Evolutionary conservation across 2,888 invertebrate species (phyloP).

Genomic region (Drosophila mimetica): DNA sequence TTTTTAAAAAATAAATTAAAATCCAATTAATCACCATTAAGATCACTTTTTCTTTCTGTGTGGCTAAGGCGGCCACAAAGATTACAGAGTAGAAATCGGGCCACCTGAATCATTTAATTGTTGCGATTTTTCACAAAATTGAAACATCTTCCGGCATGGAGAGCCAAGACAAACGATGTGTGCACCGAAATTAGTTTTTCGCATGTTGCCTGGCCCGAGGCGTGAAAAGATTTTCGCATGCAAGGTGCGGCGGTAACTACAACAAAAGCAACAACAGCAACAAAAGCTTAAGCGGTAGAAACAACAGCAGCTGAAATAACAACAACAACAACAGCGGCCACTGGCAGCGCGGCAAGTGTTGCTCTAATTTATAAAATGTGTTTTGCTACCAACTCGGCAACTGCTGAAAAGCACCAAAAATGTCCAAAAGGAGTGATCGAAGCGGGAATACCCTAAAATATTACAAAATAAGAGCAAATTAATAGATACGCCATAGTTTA

Average conservation of each 20-base stretch:
- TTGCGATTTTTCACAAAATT: slow-evolving; percentile 76
- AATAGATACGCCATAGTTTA: too few relatives aligned
- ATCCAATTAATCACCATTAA: neutral
- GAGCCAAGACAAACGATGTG: slow-evolving; percentile 71
- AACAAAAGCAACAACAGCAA: slow-evolving; percentile 29
- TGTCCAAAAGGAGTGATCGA: neutral
- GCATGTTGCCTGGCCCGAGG: slow-evolving; percentile 69
- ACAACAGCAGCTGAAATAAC: slow-evolving; percentile 7
- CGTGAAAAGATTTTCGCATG: slow-evolving; percentile 78
- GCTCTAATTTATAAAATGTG: slow-evolving; percentile 79
- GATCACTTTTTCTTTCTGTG: slow-evolving; percentile 4
- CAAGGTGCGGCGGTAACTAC: slow-evolving; percentile 69
- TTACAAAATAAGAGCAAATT: neutral
- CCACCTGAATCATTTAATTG: slow-evolving; percentile 76
- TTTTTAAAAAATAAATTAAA: too few relatives aligned
- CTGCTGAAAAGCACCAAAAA: slow-evolving; percentile 7
- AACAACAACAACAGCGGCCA: slow-evolving; percentile 27
- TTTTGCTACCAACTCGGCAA: slow-evolving; percentile 66
- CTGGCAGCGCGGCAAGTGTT: slow-evolving; percentile 69
- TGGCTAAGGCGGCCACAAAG: slow-evolving; percentile 3
- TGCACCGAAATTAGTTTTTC: slow-evolving; percentile 79
- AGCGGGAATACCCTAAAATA: neutral
- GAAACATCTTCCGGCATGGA: slow-evolving; percentile 74
- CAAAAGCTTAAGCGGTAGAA: slow-evolving; percentile 31
- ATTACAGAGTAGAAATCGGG: slow-evolving; percentile 65